Conservation (phyloP, 2,797 vertebrate genomes). For the Sibirionetta formosa region DNA sequence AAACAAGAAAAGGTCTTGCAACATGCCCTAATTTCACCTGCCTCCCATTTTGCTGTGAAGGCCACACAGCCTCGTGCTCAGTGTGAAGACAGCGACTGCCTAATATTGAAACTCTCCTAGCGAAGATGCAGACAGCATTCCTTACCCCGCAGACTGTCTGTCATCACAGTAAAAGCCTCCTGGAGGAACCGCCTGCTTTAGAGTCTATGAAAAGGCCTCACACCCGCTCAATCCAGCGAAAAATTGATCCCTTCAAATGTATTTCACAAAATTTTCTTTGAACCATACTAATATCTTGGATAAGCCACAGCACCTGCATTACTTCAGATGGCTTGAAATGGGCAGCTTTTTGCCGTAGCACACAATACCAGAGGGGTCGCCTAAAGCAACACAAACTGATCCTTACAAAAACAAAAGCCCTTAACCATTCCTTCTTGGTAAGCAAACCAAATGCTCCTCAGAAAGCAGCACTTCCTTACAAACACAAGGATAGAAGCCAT, state of each 20-base stretch:
- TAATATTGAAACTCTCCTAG: neutral
- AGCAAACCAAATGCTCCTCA: accelerated
- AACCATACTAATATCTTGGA: neutral
- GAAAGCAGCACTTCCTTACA: neutral
- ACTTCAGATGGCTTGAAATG: neutral
- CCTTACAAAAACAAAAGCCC: neutral
- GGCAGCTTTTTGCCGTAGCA: neutral
- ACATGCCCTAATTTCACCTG: neutral
- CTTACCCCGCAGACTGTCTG: neutral
- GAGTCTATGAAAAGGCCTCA: neutral
- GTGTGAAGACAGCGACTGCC: neutral
- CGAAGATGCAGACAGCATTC: neutral
- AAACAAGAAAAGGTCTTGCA: neutral
- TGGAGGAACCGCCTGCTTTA: neutral
- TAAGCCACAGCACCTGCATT: neutral
- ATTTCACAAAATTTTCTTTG: neutral
- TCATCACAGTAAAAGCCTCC: neutral
- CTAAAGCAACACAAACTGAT: neutral
- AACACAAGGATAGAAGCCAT: neutral
- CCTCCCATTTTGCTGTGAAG: neutral
- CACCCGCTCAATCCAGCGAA: neutral
- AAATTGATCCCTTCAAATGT: neutral
- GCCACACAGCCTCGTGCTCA: neutral
- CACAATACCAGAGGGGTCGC: neutral
- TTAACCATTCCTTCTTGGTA: neutral